Conservation (phyloP, 2,888 invertebrate species). For the Pollenia amentaria region DNA sequence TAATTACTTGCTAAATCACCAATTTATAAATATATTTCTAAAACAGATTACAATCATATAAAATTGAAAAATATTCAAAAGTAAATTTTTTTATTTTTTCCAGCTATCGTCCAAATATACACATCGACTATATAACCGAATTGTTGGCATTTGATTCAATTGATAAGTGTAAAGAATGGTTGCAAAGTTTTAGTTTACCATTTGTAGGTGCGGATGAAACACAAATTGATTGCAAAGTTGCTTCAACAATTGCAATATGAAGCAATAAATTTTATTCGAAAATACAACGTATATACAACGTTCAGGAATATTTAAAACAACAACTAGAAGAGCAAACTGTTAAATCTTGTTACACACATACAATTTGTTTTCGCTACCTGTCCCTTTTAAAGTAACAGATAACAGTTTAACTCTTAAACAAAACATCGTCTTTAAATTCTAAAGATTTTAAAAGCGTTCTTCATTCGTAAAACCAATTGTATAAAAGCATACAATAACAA, state of each 20-base stretch:
- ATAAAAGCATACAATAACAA: slow-evolving; percentile 5
- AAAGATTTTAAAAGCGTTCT: slow-evolving; percentile 51
- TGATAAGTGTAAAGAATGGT: slow-evolving; percentile 94
- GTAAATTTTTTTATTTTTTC: slow-evolving; percentile 80
- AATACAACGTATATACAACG: slow-evolving; percentile 43
- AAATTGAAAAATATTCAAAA: not conserved
- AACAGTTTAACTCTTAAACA: slow-evolving; percentile 54
- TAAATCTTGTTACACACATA: slow-evolving; percentile 35
- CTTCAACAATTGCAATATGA: slow-evolving; percentile 79
- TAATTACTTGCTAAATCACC: too few species aligned
- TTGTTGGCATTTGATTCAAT: slow-evolving; percentile 94
- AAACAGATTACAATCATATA: too few species aligned
- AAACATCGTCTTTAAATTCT: not conserved
- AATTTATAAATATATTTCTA: too few species aligned
- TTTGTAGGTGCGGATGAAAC: slow-evolving; percentile 89
- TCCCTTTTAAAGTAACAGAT: slow-evolving; percentile 34
- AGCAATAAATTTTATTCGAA: slow-evolving; percentile 31
- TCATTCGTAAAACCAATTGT: slow-evolving; percentile 57
- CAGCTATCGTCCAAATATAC: slow-evolving; percentile 97
- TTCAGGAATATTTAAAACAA: slow-evolving; percentile 52
- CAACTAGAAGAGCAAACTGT: slow-evolving; percentile 56
- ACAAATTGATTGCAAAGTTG: slow-evolving; percentile 95
- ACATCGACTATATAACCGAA: slow-evolving; percentile 93
- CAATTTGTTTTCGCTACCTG: not conserved
- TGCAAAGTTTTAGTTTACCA: slow-evolving; percentile 91